These are phyloP conservation scores for Leptonema lineaticorne DNA, from an alignment of 1,140 invertebrate genomes.

Conservation along the genomic window DNA sequence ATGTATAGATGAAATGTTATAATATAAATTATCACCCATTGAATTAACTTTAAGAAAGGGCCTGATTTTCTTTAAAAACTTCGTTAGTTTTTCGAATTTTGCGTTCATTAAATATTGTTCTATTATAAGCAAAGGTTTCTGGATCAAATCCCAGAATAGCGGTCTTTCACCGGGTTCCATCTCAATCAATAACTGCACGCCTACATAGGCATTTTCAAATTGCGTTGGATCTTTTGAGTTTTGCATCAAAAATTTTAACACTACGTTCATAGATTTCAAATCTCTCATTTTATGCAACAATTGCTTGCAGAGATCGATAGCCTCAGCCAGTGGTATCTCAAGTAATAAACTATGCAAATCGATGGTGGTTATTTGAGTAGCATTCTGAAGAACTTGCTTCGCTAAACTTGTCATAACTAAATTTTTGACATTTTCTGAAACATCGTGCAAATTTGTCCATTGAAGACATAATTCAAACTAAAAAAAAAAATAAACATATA, in stretches of 20 bases:
- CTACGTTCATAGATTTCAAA: constrained; percentile 61
- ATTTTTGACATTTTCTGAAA: constrained; percentile 53
- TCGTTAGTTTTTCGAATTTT: constrained; percentile 65
- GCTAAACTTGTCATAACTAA: constrained; percentile 49
- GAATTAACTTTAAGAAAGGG: constrained; percentile 49
- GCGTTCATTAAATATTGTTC: constrained; percentile 77
- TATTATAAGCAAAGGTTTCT: constrained; percentile 67
- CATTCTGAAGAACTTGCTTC: constrained; percentile 51
- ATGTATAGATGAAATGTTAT: constrained; percentile 54
- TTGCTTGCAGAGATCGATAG: constrained; percentile 61
- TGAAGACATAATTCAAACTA: constrained; percentile 63
- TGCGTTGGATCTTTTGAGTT: constrained; percentile 52
- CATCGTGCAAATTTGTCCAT: constrained; percentile 60
- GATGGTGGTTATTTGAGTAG: constrained; percentile 46
- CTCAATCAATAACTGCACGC: constrained; percentile 62
- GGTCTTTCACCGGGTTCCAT: constrained; percentile 57
- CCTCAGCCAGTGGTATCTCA: constrained; percentile 55
- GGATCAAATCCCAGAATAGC: constrained; percentile 64
- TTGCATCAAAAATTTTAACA: constrained; percentile 60
- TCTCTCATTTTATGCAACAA: constrained; percentile 64
- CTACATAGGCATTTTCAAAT: constrained; percentile 58
- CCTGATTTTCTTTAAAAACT: constrained; percentile 55
- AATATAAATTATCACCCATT: constrained; percentile 53
- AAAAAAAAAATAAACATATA: constrained; percentile 40
- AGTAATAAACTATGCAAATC: constrained; percentile 53